Conservation (phyloP, 2,113 vertebrate species). For the Cisticola juncidis region DNA sequence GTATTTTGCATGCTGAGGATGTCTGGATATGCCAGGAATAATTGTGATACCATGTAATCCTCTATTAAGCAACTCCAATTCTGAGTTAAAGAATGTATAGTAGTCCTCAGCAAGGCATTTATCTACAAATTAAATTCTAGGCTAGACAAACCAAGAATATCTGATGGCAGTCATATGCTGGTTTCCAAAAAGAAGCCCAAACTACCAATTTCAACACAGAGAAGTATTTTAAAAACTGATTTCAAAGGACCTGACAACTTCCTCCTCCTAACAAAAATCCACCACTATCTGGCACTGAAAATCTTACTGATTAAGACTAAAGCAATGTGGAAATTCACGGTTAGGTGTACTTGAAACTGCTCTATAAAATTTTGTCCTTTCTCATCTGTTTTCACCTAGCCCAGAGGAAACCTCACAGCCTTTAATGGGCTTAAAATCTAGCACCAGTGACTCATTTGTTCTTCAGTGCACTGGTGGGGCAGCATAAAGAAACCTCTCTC, state of each 20-base stretch:
- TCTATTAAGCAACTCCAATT: neutral
- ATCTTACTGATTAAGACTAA: neutral
- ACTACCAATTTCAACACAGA: neutral
- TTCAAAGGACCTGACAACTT: neutral
- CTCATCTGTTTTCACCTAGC: neutral
- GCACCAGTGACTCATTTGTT: neutral
- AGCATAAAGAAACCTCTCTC: neutral
- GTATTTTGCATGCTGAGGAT: neutral
- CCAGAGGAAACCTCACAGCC: neutral
- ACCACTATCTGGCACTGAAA: neutral
- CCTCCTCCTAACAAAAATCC: neutral
- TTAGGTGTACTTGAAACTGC: neutral
- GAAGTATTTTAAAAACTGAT: neutral
- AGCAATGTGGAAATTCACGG: neutral
- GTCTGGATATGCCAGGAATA: neutral
- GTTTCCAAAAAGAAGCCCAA: constrained; percentile 9
- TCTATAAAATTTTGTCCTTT: neutral
- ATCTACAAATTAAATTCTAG: neutral
- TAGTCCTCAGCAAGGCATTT: neutral
- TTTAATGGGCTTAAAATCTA: neutral
- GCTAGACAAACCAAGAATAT: neutral
- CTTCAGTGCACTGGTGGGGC: neutral
- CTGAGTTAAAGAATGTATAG: neutral
- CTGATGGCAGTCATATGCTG: neutral
- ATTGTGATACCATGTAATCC: neutral